Conservation (phyloP, 2,888 invertebrate species). For the Phaedon cochleariae region DNA sequence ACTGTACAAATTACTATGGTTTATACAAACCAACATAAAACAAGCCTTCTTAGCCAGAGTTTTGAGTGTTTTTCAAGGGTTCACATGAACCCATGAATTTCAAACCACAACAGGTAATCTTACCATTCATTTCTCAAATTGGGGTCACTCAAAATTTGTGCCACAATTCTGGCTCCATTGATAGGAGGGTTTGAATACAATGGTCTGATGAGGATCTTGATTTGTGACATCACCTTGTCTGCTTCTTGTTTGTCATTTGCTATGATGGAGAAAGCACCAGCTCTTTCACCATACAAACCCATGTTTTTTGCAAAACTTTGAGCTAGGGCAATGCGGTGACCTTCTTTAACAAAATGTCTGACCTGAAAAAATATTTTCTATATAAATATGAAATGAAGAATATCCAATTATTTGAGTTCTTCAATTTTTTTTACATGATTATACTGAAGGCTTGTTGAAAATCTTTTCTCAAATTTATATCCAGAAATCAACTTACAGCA, state of each 20-base stretch:
- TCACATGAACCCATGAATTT: no score
- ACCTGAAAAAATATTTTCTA: slow-evolving; percentile 62
- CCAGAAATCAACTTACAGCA: slow-evolving; percentile 65
- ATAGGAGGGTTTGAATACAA: slow-evolving; percentile 98
- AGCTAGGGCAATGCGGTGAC: slow-evolving; percentile 84
- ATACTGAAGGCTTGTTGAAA: no score
- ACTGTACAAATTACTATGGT: no score
- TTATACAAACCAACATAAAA: no score
- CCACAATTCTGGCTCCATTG: slow-evolving; percentile 89
- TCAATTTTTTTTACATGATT: no score
- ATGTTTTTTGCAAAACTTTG: slow-evolving; percentile 99
- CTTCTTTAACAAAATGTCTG: slow-evolving; percentile 86
- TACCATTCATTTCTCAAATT: slow-evolving; percentile 79
- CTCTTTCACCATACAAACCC: slow-evolving; percentile 91
- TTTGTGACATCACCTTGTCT: slow-evolving; percentile 86
- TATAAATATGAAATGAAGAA: no score
- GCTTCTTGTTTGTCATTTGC: slow-evolving; percentile 82
- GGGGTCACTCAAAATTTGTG: slow-evolving; percentile 80
- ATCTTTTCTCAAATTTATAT: not conserved
- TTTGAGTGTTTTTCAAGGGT: no score
- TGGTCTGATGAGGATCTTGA: slow-evolving; percentile 94
- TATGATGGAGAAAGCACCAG: slow-evolving; percentile 88
- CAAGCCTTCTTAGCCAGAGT: not conserved
- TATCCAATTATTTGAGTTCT: no score
- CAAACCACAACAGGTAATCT: no score